Evolutionary conservation across 2,888 invertebrate species (phyloP), one percentile per base, ranked within the genome.

Genomic region (Cephus runcator): DNA sequence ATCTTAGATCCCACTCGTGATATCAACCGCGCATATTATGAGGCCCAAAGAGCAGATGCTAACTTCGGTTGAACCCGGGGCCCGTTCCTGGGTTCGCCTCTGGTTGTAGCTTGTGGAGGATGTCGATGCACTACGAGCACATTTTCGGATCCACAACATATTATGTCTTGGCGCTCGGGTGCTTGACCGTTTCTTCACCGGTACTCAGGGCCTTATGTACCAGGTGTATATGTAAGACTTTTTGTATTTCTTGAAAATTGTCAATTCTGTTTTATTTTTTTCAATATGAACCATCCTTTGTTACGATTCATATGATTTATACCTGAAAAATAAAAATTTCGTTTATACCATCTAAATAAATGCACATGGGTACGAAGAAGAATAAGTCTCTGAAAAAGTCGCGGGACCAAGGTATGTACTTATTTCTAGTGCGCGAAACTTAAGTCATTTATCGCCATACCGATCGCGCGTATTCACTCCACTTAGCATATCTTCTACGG

Each of bases 1-100:
- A 78, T 78, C 78, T 36, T 68, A 78, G 78, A 78, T 78, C 87
- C 80, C 80, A 80, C 80, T 80, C 79, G 80, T 83, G 90, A 90
- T 89, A 90, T 88, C 87, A 85, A 83, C 87, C 89, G 90, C 90
- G 90, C 89, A 90, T 90, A 90, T 90, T 90, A 89, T 86, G 82
- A 82, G 85, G 85, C 87, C 87, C 85, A 82, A 83, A 85, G 87
- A 87, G 87, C 87, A 87, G 87, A 87, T 87, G 87, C 87, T 85
- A 86, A 86, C 85, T 87, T 87, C 86, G 87, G 87, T 86, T 87
- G 84, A 84, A 85, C 85, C 82, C 85, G 83, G 81, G 82, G 82
- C 82, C 83, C 76, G 75, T 86, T 83, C 84, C 84, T 9, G 56
- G 56, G 56, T 56, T 56, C 56, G 56, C 23, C 56, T 23, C 23